Percentiles rank a stretch among this genome's conserved stretches.
These are phyloP conservation scores for Cotesia typhae DNA, from an alignment of 1,140 invertebrate genomes.

Conservation along the genomic window DNA sequence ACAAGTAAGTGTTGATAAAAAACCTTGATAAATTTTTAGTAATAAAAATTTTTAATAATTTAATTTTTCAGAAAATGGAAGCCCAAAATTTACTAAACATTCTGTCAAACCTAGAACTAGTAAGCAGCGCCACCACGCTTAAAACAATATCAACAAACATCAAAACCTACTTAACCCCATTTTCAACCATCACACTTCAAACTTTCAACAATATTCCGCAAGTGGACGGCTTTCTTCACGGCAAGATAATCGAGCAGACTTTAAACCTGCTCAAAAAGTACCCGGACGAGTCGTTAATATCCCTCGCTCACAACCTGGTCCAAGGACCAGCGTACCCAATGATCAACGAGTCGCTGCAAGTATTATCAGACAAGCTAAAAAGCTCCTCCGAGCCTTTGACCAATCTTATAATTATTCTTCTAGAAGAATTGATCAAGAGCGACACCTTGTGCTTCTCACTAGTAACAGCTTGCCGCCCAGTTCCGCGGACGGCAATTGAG, in stretches of 20 bases:
- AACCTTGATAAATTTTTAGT: too few species aligned
- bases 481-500: conserved; percentile 35
- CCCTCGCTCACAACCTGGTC: conserved; percentile 57
- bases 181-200: too few species aligned
- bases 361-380: conserved; percentile 65
- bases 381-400: conserved; percentile 44
- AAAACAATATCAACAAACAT: too few species aligned
- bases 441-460: conserved; percentile 68
- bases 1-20: too few species aligned
- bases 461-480: conserved; percentile 52
- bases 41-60: too few species aligned
- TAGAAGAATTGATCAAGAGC: conserved; percentile 67
- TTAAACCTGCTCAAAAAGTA: conserved; percentile 62
- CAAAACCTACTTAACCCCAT: too few species aligned
- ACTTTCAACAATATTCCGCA: conserved; percentile 14
- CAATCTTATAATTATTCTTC: neutral
- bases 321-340: conserved; percentile 64
- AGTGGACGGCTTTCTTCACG: conserved; percentile 60
- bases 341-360: conserved; percentile 65
- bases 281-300: conserved; percentile 53
- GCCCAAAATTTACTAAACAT: too few species aligned
- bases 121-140: too few species aligned
- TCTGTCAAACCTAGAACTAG: too few species aligned
- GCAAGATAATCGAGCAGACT: conserved; percentile 61
- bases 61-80: too few species aligned